phyloP scores from a whole-genome alignment of 2,113 vertebrate species.

The Campylorhamphus procurvoides region DNA sequence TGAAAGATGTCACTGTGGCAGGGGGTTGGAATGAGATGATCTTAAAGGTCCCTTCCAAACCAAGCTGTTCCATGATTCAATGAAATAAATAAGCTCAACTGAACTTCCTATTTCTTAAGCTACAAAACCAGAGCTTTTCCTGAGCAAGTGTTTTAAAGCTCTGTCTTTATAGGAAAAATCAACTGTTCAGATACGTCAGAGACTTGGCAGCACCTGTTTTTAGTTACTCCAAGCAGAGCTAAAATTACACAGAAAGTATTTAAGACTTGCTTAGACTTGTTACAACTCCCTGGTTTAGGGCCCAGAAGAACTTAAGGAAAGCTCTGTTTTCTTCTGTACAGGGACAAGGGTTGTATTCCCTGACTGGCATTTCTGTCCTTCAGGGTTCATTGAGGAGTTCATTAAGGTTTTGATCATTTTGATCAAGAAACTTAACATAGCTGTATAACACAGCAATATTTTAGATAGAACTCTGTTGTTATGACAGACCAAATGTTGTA shows the following conservation, averaged over 20 bases:
- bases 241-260: background rate
- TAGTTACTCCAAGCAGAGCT: background rate
- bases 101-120: background rate
- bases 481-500: background rate
- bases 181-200: background rate
- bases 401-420: background rate
- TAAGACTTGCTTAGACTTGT: background rate
- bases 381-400: background rate
- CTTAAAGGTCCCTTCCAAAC: background rate
- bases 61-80: background rate
- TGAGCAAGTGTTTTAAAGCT: background rate
- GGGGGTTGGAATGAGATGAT: background rate
- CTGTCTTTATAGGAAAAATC: background rate
- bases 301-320: background rate
- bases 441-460: background rate
- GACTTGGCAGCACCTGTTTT: background rate
- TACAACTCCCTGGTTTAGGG: background rate
- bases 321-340: background rate
- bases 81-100: background rate
- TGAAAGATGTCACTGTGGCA: background rate
- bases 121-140: background rate
- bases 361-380: background rate
- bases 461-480: background rate
- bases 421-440: background rate
- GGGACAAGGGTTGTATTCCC: background rate